Evolutionary conservation across 1,140 invertebrate genomes (phyloP), one percentile per base, ranked within the genome.

Genomic region (Hyphantria cunea): DNA sequence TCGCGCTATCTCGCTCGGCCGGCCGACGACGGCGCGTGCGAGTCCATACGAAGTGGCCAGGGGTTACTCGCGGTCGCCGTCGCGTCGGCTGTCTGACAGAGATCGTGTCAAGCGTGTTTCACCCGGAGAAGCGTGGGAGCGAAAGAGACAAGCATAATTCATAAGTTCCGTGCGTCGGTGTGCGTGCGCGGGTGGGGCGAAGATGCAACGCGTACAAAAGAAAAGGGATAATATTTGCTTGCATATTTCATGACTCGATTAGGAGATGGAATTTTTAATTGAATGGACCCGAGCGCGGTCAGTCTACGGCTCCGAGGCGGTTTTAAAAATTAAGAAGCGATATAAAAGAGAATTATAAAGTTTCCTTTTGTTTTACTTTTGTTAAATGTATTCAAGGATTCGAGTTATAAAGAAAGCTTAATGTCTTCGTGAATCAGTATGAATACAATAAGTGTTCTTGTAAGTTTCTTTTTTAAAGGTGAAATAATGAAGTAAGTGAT

Each of bases 211-310:
- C 83, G 82, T 82, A 84, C 84, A 86, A 89, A 89, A 90, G 84
- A 89, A 89, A 89, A 87, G 83, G 86, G 84, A 89, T 89, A 89
- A 90, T 90, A 90, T 90, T 90, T 90, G 87, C 87, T 77, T 90
- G 87, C 87, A 90, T 90, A 89, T 89, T 90, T 90, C 86, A 90
- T 89, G 87, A 90, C 87, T 90, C 87, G 87, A 90, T 90, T 90
- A 90, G 83, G 82, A 87, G 86, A 90, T 90, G 88, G 87, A 90
- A 90, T 90, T 90, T 90, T 90, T 90, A 90, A 90, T 90, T 90
- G 82, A 84, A 87, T 84, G 87, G 84, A 86, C 84, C 70, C 53
- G 68, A 73, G 76, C 76, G 77, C 83, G 85, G 87, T 89, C 86
- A 87, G 80, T 85, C 56, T 70, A 51, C 59, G 72, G 67, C 69